Evolutionary conservation across 1,140 invertebrate species (phyloP).

Genomic region (Lasioglossum albipes): DNA sequence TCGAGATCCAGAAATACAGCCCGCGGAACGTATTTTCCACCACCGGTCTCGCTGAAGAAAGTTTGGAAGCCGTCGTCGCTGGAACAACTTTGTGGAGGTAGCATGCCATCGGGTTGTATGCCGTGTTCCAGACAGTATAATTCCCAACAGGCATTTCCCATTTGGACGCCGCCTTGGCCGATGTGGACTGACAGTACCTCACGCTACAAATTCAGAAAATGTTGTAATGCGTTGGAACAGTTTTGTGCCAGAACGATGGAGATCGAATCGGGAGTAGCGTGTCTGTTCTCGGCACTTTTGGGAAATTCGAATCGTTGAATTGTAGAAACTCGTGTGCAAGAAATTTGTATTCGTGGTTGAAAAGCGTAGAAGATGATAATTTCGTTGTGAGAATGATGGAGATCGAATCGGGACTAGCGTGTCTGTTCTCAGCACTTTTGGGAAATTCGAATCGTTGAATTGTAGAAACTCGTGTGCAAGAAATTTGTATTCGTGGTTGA

Average conservation of each 20-base stretch:
- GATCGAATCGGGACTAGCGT: no score
- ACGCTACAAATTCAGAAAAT: slow-evolving; percentile 50
- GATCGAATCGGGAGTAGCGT: no score
- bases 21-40: slow-evolving; percentile 87
- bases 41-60: slow-evolving; percentile 85
- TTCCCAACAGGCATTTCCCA: slow-evolving; percentile 86
- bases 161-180: slow-evolving; percentile 88
- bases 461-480: neutral
- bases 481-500: neutral
- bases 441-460: no score
- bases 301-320: no score
- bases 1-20: slow-evolving; percentile 91
- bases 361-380: no score
- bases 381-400: no score
- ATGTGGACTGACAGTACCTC: slow-evolving; percentile 83
- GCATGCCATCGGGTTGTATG: slow-evolving; percentile 84
- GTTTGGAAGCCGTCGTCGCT: slow-evolving; percentile 83
- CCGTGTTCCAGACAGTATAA: slow-evolving; percentile 88
- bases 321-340: no score
- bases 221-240: no score
- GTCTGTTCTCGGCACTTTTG: no score
- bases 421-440: neutral
- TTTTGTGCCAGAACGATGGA: no score
- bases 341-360: no score
- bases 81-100: slow-evolving; percentile 66